Evolutionary conservation across 2,888 invertebrate genomes (phyloP).

Genomic region (Sminthurides aquaticus): DNA sequence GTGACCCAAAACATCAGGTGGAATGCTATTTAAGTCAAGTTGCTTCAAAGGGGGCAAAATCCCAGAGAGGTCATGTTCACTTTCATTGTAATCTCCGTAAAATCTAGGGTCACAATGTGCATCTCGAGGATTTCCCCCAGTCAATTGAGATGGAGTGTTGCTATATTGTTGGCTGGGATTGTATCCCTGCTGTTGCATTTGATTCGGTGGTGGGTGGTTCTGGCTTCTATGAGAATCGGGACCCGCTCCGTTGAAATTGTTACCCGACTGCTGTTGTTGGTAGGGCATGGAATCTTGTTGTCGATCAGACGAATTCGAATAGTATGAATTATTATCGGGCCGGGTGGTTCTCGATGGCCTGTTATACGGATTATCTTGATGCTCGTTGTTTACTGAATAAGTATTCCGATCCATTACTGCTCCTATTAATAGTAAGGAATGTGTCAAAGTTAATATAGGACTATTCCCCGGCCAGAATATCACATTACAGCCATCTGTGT

Average conservation of each 20-base stretch:
- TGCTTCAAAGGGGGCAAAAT: slow-evolving; percentile 29
- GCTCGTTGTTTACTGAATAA: too few relatives aligned
- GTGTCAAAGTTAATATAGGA: too few relatives aligned
- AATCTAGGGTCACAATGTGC: slow-evolving; percentile 16
- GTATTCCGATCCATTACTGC: too few relatives aligned
- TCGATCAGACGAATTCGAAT: neutral
- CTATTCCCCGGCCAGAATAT: too few relatives aligned
- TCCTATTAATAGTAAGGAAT: too few relatives aligned
- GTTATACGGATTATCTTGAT: too few relatives aligned
- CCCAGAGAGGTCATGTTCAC: slow-evolving; percentile 19
- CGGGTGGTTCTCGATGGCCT: neutral
- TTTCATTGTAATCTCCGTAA: slow-evolving; percentile 14
- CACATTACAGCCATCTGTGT: too few relatives aligned
- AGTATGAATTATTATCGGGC: neutral
- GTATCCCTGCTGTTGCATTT: neutral
- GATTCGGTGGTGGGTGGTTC: too few relatives aligned
- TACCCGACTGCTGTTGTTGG: neutral
- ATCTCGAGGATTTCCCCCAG: neutral
- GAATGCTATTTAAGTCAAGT: slow-evolving; percentile 34
- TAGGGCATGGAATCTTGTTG: neutral
- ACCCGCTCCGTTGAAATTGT: neutral
- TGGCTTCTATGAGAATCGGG: neutral
- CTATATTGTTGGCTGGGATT: neutral
- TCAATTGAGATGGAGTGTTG: neutral
- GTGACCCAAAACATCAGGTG: slow-evolving; percentile 34